Conservation (phyloP, 2,888 invertebrate species). For the Brachyptera putata region DNA sequence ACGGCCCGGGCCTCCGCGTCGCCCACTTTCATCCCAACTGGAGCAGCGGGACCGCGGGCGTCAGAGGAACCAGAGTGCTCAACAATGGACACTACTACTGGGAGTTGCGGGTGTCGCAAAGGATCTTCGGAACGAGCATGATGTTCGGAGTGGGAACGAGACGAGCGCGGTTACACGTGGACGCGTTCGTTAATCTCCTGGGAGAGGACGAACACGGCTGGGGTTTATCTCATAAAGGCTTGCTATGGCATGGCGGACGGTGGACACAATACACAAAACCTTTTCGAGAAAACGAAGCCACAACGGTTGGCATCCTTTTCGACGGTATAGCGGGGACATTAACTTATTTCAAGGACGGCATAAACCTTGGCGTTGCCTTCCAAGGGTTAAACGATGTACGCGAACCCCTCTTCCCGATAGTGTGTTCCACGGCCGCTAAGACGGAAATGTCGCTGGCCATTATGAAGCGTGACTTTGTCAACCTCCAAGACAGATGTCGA, state of each 20-base stretch:
- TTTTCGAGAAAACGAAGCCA: conserved; percentile 64
- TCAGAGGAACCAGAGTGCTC: conserved; percentile 60
- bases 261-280: conserved; percentile 61
- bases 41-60: conserved; percentile 70
- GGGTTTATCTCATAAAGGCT: conserved; percentile 70
- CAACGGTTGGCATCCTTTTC: conserved; percentile 62
- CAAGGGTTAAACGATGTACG: conserved; percentile 57
- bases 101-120: conserved; percentile 59
- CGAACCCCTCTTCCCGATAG: conserved; percentile 62
- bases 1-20: conserved; percentile 52
- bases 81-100: conserved; percentile 61
- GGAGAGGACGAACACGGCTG: conserved; percentile 68
- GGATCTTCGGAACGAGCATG: conserved; percentile 69
- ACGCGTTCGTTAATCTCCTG: conserved; percentile 63
- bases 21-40: conserved; percentile 71
- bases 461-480: conserved; percentile 59
- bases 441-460: conserved; percentile 64
- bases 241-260: conserved; percentile 62
- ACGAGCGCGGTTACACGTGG: conserved; percentile 57
- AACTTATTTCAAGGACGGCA: conserved; percentile 66
- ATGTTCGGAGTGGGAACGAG: conserved; percentile 68
- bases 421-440: conserved; percentile 69
- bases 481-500: conserved; percentile 63
- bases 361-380: conserved; percentile 66
- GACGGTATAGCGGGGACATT: conserved; percentile 65